Percentiles rank a stretch among this genome's conserved stretches.
Conservation (phyloP, 2,797 vertebrate species). For the Ciconia nigra region DNA sequence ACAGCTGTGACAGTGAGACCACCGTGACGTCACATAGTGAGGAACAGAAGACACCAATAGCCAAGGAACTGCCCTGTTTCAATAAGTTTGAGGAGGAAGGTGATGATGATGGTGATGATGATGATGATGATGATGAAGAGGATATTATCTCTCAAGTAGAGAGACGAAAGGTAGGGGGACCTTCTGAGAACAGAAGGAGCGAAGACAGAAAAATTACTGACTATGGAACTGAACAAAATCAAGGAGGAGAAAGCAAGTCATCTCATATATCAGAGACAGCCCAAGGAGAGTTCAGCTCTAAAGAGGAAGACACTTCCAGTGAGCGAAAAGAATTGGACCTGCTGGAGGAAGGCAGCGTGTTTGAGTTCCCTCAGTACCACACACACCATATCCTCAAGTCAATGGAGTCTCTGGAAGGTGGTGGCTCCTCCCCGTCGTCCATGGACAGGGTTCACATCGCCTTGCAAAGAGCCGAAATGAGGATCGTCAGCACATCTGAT, state of each 20-base stretch:
- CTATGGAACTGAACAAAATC: neutral
- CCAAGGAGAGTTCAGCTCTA: neutral
- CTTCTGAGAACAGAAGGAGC: slow-evolving; percentile 1
- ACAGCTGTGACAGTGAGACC: slow-evolving; percentile 96
- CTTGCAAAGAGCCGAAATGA: slow-evolving; percentile 72
- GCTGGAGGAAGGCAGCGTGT: slow-evolving; percentile 53
- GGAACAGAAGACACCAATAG: slow-evolving; percentile 78
- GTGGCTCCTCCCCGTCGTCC: neutral
- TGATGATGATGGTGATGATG: slow-evolving; percentile 54
- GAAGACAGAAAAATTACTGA: neutral
- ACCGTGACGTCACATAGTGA: slow-evolving; percentile 87
- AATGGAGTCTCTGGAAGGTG: slow-evolving; percentile 55
- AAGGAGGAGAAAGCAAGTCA: slow-evolving; percentile 12
- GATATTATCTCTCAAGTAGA: slow-evolving; percentile 45
- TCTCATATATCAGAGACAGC: neutral
- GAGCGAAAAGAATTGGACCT: slow-evolving; percentile 5
- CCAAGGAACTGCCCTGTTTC: slow-evolving; percentile 74
- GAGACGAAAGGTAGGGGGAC: neutral
- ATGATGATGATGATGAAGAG: slow-evolving; percentile 68
- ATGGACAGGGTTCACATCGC: slow-evolving; percentile 68
- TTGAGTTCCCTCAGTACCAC: slow-evolving; percentile 75
- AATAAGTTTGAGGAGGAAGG: slow-evolving; percentile 73
- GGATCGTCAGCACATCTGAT: slow-evolving; percentile 50
- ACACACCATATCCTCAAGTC: slow-evolving; percentile 81
- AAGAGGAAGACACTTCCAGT: neutral